Conservation (phyloP, 2,113 vertebrate species). For the Callithrix jacchus region DNA sequence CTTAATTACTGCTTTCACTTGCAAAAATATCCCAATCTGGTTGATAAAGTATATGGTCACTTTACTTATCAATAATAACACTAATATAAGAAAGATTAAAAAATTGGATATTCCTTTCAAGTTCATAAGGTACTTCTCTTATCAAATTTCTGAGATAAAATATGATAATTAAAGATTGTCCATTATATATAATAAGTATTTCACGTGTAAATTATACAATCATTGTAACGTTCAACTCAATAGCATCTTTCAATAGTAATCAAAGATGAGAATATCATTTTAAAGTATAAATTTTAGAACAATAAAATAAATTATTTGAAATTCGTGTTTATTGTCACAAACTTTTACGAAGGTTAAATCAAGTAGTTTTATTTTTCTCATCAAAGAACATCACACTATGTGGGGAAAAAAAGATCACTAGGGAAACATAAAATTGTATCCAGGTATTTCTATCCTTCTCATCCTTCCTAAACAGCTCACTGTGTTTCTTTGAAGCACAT, state of each 20-base stretch:
- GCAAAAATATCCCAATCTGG: background rate
- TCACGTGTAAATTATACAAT: background rate
- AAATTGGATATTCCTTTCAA: background rate
- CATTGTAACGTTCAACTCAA: background rate
- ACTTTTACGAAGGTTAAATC: background rate
- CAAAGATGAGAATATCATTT: background rate
- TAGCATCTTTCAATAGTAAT: background rate
- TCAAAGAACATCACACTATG: background rate
- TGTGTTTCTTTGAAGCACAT: background rate
- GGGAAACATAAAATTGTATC: background rate
- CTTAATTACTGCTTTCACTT: background rate
- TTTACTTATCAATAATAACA: background rate
- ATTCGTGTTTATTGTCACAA: background rate
- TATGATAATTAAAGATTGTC: background rate
- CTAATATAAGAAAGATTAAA: background rate
- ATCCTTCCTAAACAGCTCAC: background rate
- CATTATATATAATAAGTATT: background rate
- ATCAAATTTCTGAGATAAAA: background rate
- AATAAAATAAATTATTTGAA: background rate
- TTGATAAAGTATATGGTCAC: background rate
- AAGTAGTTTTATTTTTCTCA: background rate
- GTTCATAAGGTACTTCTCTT: background rate
- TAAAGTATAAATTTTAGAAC: background rate
- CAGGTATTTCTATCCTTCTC: background rate
- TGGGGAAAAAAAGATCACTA: background rate